phyloP scores from a whole-genome alignment of 2,797 vertebrate genomes.

The Miichthys miiuy region DNA sequence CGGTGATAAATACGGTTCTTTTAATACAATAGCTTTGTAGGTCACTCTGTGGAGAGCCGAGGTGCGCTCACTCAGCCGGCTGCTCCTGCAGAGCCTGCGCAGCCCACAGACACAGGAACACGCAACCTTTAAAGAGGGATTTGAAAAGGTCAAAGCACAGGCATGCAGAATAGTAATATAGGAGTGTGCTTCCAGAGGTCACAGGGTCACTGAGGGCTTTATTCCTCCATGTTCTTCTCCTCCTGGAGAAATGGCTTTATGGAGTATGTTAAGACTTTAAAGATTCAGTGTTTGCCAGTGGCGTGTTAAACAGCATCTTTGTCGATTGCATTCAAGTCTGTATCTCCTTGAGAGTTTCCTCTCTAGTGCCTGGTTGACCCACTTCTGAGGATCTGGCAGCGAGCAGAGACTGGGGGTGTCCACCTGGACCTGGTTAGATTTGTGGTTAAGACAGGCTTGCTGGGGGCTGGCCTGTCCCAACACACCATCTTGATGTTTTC shows the following conservation, averaged over 20 bases:
- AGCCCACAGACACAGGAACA: slow-evolving; percentile 75
- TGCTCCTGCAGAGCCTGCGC: slow-evolving; percentile 69
- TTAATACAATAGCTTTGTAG: slow-evolving; percentile 86
- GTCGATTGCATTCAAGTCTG: slow-evolving; percentile 29
- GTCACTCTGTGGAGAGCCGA: slow-evolving; percentile 76
- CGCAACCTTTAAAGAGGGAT: slow-evolving; percentile 84
- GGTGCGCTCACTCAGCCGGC: slow-evolving; percentile 68
- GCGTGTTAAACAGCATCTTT: slow-evolving; percentile 8
- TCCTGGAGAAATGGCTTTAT: slow-evolving; percentile 31
- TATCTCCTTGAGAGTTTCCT: slow-evolving; percentile 38
- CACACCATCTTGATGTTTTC: slow-evolving; percentile 54
- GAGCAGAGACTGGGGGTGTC: slow-evolving; percentile 63
- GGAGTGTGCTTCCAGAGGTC: slow-evolving; percentile 71
- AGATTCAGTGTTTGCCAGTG: slow-evolving; percentile 34
- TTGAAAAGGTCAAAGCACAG: slow-evolving; percentile 85
- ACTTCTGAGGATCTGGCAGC: slow-evolving; percentile 70
- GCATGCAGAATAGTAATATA: slow-evolving; percentile 83
- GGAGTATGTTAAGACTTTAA: slow-evolving; percentile 28
- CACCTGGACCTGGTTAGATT: slow-evolving; percentile 80
- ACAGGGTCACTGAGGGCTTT: slow-evolving; percentile 74
- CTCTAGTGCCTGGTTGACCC: slow-evolving; percentile 67
- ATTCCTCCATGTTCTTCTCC: slow-evolving; percentile 51
- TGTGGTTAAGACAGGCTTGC: slow-evolving; percentile 64
- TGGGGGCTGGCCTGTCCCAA: slow-evolving; percentile 42
- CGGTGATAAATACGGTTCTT: slow-evolving; percentile 83